Conservation (phyloP, 2,888 invertebrate species). For the Parelbella ahira region DNA sequence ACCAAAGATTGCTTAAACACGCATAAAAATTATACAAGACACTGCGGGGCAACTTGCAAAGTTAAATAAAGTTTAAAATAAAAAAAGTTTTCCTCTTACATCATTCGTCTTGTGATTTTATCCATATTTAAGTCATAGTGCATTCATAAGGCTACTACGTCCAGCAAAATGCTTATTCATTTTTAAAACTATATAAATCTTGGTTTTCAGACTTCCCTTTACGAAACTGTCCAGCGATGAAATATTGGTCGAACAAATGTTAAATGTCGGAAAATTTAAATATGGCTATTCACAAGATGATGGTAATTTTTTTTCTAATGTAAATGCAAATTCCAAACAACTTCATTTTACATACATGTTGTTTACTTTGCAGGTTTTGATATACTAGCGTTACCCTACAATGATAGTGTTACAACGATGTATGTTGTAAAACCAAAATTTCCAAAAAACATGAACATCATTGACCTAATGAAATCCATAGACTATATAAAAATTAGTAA, state of each 20-base stretch:
- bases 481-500: conserved; percentile 69
- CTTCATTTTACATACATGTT: no score
- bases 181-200: no score
- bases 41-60: no score
- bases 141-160: no score
- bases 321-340: no score
- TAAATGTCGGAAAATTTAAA: conserved; percentile 64
- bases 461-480: conserved; percentile 67
- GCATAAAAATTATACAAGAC: no score
- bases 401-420: conserved; percentile 83
- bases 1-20: no score
- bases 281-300: conserved; percentile 45
- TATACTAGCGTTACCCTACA: conserved; percentile 86
- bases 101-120: no score
- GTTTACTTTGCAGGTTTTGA: conserved; percentile 75
- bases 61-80: no score
- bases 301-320: conserved; percentile 39
- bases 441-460: conserved; percentile 57
- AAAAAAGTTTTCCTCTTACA: no score
- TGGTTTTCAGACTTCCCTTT: conserved; percentile 77
- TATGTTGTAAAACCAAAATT: conserved; percentile 83
- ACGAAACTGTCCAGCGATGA: conserved; percentile 47
- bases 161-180: no score
- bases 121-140: no score
- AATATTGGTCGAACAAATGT: conserved; percentile 83